Evolutionary conservation across 2,113 vertebrate genomes (phyloP).

Genomic region (Sterna hirundo): DNA sequence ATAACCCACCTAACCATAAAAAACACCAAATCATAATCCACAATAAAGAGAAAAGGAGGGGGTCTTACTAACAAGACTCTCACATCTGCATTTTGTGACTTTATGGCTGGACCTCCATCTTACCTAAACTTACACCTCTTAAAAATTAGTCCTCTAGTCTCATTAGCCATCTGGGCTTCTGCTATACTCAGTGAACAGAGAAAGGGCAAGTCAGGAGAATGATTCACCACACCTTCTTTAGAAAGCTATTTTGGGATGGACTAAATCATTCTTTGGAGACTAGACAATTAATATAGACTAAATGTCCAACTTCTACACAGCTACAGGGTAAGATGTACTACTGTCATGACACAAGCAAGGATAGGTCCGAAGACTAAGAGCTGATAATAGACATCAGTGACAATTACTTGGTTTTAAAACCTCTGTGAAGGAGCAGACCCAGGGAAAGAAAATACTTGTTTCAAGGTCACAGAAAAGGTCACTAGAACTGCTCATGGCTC

Average conservation of each 20-base stretch:
- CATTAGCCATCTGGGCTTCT: not conserved
- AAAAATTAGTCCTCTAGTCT: not conserved
- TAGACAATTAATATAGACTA: not conserved
- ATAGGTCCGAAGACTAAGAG: not conserved
- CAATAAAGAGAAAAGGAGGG: not conserved
- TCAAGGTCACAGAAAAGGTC: conserved; percentile 18
- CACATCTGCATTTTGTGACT: not conserved
- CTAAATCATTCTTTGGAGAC: conserved; percentile 3
- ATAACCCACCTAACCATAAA: not conserved
- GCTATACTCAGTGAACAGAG: not conserved
- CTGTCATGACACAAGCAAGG: not conserved
- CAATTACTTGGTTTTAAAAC: not conserved
- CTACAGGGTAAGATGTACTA: not conserved
- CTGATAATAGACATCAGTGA: not conserved
- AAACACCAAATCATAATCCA: not conserved
- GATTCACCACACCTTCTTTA: conserved; percentile 11
- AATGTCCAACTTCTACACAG: not conserved
- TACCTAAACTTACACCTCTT: not conserved
- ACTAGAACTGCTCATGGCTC: not conserved
- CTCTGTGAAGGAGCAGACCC: not conserved
- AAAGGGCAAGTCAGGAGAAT: conserved; percentile 1
- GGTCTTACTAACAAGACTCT: not conserved
- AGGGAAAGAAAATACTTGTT: conserved; percentile 1
- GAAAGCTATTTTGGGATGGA: conserved; percentile 19
- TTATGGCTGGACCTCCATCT: not conserved